Evolutionary conservation across 2,888 invertebrate genomes (phyloP).

Genomic region (Brenthis hecate): DNA sequence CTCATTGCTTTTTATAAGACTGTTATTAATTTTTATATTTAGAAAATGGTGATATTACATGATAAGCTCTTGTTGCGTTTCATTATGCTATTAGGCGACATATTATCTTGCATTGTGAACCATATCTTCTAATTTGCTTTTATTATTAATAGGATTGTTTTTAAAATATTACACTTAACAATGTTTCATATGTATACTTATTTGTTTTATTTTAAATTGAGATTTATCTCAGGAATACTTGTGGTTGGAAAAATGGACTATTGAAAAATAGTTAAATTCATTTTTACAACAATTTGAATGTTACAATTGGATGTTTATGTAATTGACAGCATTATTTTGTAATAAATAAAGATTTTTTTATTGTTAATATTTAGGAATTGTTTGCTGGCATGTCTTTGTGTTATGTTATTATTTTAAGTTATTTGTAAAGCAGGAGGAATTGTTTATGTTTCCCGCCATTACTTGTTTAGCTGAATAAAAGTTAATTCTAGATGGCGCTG

Average conservation of each 20-base stretch:
- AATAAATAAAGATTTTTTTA: background rate
- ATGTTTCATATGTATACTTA: too few species aligned
- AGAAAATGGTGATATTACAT: conserved; percentile 8
- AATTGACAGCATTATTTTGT: background rate
- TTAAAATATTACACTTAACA: too few species aligned
- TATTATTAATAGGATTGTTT: too few species aligned
- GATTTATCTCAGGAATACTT: too few species aligned
- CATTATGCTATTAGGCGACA: background rate
- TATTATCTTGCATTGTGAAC: conserved; percentile 2
- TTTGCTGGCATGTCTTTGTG: conserved; percentile 37
- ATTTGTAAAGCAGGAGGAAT: conserved; percentile 7
- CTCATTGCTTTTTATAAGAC: conserved; percentile 12
- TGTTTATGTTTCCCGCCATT: conserved; percentile 50
- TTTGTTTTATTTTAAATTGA: too few species aligned
- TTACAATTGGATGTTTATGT: too few species aligned
- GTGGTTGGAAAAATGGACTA: too few species aligned
- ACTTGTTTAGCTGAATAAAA: conserved; percentile 30
- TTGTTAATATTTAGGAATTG: background rate
- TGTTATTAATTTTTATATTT: conserved; percentile 3
- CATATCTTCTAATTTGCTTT: too few species aligned
- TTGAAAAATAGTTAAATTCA: too few species aligned
- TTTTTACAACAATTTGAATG: too few species aligned
- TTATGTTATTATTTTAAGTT: conserved; percentile 19
- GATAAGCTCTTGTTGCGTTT: conserved; percentile 4
- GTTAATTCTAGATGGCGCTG: conserved; percentile 58